A percentile compares a stretch with the other conserved stretches of the same genome.
Conservation (phyloP, 2,888 invertebrate genomes). For the Dolichomitus sp. region DNA sequence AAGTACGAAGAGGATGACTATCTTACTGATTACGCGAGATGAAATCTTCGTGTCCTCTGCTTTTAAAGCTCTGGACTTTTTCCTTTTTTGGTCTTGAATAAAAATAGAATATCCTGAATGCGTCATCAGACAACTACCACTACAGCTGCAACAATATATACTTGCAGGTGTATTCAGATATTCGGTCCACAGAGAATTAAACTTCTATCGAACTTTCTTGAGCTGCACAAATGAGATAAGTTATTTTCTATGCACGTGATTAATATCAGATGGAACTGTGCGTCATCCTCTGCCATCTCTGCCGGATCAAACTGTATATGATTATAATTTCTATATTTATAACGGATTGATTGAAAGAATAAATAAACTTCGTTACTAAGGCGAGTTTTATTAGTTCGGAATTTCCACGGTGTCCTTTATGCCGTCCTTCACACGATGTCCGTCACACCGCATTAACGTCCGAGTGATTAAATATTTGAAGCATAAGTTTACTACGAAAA, state of each 20-base stretch:
- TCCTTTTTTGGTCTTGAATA: not conserved
- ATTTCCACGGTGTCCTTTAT: not conserved
- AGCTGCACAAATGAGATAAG: slow-evolving; percentile 7
- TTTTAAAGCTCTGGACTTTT: not conserved
- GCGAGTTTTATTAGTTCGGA: not conserved
- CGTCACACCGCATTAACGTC: too few relatives aligned
- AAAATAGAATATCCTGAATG: slow-evolving; percentile 21
- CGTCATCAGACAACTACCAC: slow-evolving; percentile 11
- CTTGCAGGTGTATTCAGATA: not conserved
- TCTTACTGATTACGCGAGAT: not conserved
- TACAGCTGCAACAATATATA: not conserved
- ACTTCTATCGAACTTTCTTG: slow-evolving; percentile 9
- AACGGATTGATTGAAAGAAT: not conserved
- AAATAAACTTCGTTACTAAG: not conserved
- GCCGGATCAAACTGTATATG: not conserved
- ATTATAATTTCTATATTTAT: not conserved
- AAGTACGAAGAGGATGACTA: not conserved
- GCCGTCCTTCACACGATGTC: too few relatives aligned
- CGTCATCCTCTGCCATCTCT: not conserved
- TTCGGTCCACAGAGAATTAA: not conserved
- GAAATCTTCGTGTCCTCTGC: not conserved
- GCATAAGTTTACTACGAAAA: too few relatives aligned
- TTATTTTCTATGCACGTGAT: slow-evolving; percentile 1
- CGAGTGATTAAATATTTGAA: too few relatives aligned
- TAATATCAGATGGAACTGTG: not conserved